Percentiles rank a stretch among this genome's conserved stretches.
Conservation (phyloP, 2,113 vertebrate genomes). For the Oenanthe melanoleuca region DNA sequence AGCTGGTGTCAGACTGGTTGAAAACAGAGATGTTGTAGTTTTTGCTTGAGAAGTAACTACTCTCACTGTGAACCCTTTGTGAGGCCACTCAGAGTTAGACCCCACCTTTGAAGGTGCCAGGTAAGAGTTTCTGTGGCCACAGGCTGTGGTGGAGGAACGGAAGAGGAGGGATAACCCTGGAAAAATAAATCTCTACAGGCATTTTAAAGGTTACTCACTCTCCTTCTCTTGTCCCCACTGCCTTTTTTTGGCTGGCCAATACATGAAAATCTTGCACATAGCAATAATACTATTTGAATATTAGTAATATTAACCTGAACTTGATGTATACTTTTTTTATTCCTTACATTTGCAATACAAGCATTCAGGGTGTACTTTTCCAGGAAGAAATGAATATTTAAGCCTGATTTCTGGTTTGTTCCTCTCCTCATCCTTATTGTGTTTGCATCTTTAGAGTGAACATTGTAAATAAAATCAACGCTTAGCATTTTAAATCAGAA, state of each 20-base stretch:
- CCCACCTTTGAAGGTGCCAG: neutral
- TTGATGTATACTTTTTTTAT: neutral
- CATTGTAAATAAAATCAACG: neutral
- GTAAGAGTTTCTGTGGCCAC: constrained; percentile 1
- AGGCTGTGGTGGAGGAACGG: neutral
- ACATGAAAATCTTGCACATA: neutral
- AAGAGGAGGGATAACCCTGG: neutral
- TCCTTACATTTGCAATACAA: neutral
- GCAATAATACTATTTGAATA: neutral
- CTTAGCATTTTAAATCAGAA: constrained; percentile 44
- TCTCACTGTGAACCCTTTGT: neutral
- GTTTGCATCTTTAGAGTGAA: neutral
- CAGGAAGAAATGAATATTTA: neutral
- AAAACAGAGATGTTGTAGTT: constrained; percentile 1
- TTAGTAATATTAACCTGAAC: neutral
- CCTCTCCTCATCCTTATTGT: neutral
- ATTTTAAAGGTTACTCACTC: neutral
- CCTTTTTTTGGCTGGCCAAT: neutral
- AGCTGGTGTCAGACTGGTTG: neutral
- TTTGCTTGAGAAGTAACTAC: neutral
- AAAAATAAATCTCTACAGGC: neutral
- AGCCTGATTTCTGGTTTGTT: neutral
- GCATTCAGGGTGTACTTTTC: neutral
- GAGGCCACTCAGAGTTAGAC: neutral
- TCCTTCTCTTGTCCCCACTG: neutral